Conservation (phyloP, 1,140 invertebrate genomes). For the Leptinotarsa lineolata region DNA sequence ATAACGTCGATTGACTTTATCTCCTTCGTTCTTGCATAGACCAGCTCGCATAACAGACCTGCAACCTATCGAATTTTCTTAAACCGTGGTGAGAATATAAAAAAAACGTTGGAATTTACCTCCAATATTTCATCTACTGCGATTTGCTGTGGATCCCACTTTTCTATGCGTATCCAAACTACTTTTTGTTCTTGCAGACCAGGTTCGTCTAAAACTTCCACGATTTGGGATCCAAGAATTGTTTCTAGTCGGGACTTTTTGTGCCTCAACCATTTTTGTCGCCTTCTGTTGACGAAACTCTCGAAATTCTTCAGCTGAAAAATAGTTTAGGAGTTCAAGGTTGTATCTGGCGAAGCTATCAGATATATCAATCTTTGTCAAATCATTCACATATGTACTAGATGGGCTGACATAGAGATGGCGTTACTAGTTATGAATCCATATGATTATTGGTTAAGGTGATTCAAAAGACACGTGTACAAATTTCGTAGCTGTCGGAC, state of each 20-base stretch:
- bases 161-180: conserved; percentile 27
- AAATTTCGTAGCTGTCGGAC: too few species aligned
- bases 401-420: too few species aligned
- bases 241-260: conserved; percentile 16
- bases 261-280: conserved; percentile 14
- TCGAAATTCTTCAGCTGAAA: conserved; percentile 22
- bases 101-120: not conserved
- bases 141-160: conserved; percentile 24
- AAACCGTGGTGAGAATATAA: not conserved
- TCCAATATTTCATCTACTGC: conserved; percentile 24
- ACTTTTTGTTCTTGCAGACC: conserved; percentile 22
- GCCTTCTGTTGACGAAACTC: conserved; percentile 19
- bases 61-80: conserved; percentile 18
- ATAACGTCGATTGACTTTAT: conserved; percentile 26
- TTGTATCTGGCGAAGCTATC: too few species aligned
- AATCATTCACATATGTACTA: too few species aligned
- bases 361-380: too few species aligned
- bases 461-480: too few species aligned
- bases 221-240: conserved; percentile 14
- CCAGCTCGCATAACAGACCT: conserved; percentile 28
- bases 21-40: conserved; percentile 17
- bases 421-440: too few species aligned
- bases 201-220: conserved; percentile 12
- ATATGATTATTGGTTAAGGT: too few species aligned
- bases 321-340: too few species aligned